Base-by-base conservation (phyloP, 37 sponge, comb jelly and placozoan species). In the Aplysina aerophoba region DNA sequence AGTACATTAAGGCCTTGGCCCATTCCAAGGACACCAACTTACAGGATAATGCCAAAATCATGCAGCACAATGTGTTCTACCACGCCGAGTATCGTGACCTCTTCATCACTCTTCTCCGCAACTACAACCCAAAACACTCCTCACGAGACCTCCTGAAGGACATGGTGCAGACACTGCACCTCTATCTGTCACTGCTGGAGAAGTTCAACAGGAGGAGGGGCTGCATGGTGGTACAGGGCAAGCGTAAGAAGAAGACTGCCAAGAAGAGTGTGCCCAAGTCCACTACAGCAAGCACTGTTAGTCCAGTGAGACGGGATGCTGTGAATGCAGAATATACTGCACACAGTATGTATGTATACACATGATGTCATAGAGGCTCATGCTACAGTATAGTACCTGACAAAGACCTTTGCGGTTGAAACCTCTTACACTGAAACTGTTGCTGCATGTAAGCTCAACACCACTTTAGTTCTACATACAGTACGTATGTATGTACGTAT, bases 61-160 rank as follows among this genome's bases (percentile, higher is more conserved):
- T 97, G 75, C 84, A 86, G 38, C 87, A 90, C 64, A 97, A 97
- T 79, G 74, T 95, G 39, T 87, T 97, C 79, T 97, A 97, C 90
- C 95, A 87, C 36, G 90, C 93, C 16, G 98, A 97, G 74, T 97
- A 93, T 71, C 75, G 98, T 20, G 98, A 97, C 40, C 34, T 95
- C 15, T 93, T 95, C 44, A 85, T 93, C 41, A 87, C 89, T n/a
- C 85, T 97, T 14, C 67, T 95, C 38, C 73, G 90, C 16, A 89
- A 89, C 81, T 93, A 58, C 79, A 67, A 85, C 19, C 73, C 85
- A 15, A 19, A 55, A 50, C 59, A 44, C 15, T 53, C 78, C 78
- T 41, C 78, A 25, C 37, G 37, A 54, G 54, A 34, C 25, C 82
- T 81, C 40, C 65, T 81, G 30, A 35, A 81, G 15, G 93, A 90